Percentiles rank a stretch among this genome's conserved stretches.
phyloP scores from a whole-genome alignment of 2,888 invertebrate species.

The Plebejus argus region DNA sequence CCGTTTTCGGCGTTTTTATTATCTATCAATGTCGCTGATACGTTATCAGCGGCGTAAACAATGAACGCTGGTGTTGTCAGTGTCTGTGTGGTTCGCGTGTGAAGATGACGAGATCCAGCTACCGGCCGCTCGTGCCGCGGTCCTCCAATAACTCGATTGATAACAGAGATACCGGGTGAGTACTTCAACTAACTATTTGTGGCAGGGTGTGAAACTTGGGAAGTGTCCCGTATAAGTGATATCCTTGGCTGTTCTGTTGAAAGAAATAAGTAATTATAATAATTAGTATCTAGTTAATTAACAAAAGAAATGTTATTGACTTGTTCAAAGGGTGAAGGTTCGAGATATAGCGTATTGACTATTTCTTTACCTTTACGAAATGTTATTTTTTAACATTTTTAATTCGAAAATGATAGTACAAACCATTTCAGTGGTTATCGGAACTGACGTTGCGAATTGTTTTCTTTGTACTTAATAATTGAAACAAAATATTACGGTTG shows the following conservation, averaged over 20 bases:
- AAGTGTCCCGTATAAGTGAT: neutral
- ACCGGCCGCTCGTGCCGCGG: constrained; percentile 70
- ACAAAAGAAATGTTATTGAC: too few relatives aligned
- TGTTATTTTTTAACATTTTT: neutral
- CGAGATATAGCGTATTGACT: neutral
- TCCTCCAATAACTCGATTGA: constrained; percentile 69
- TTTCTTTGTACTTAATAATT: neutral
- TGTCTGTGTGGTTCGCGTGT: constrained; percentile 49
- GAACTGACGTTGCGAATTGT: neutral
- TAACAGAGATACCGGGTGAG: constrained; percentile 67
- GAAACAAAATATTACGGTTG: neutral
- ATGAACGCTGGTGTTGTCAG: constrained; percentile 59
- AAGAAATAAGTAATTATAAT: too few relatives aligned
- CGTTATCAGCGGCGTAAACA: constrained; percentile 55
- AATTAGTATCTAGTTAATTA: too few relatives aligned
- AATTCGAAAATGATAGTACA: neutral
- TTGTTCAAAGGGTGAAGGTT: neutral
- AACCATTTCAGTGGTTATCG: neutral
- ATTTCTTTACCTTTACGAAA: too few relatives aligned
- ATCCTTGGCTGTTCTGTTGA: too few relatives aligned
- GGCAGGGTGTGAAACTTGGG: neutral
- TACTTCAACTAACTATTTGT: constrained; percentile 33
- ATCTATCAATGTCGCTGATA: constrained; percentile 52
- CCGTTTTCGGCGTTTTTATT: constrained; percentile 54
- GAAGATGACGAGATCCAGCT: constrained; percentile 72